These are phyloP conservation scores for Neodon shergylaensis DNA, from an alignment of 2,113 vertebrate genomes.

Conservation along the genomic window DNA sequence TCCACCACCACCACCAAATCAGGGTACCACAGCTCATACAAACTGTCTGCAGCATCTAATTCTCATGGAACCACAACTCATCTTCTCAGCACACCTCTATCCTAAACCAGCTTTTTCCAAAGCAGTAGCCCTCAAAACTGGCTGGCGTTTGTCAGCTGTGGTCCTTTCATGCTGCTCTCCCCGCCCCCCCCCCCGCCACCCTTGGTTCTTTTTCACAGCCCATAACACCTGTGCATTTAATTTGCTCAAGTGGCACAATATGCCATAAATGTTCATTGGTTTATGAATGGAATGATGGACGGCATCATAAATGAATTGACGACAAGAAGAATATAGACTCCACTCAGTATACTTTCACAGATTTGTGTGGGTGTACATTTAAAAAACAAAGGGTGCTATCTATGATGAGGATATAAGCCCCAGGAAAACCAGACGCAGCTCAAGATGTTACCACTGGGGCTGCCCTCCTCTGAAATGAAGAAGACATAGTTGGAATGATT, in stretches of 20 bases:
- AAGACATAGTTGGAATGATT: neutral
- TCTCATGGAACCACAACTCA: neutral
- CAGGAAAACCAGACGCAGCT: neutral
- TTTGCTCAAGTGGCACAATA: neutral
- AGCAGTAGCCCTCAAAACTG: neutral
- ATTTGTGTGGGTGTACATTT: neutral
- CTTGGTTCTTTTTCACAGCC: neutral
- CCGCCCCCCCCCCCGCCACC: conserved; percentile 27
- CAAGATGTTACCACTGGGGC: neutral
- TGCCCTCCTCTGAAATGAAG: neutral
- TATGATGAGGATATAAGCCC: neutral
- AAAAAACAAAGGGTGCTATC: neutral
- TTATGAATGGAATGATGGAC: neutral
- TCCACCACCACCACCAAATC: neutral
- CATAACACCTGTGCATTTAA: neutral
- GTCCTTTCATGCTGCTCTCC: neutral
- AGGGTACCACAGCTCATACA: neutral
- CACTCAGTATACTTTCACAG: neutral
- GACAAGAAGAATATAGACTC: neutral
- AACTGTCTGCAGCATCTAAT: neutral
- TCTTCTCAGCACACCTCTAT: neutral
- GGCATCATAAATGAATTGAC: neutral
- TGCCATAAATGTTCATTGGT: neutral
- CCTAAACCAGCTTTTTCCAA: neutral
- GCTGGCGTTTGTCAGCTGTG: neutral